Percentiles rank a stretch among this genome's conserved stretches.
These are phyloP conservation scores for Damaliscus lunatus DNA, from an alignment of 2,113 vertebrate species.

Conservation along the genomic window DNA sequence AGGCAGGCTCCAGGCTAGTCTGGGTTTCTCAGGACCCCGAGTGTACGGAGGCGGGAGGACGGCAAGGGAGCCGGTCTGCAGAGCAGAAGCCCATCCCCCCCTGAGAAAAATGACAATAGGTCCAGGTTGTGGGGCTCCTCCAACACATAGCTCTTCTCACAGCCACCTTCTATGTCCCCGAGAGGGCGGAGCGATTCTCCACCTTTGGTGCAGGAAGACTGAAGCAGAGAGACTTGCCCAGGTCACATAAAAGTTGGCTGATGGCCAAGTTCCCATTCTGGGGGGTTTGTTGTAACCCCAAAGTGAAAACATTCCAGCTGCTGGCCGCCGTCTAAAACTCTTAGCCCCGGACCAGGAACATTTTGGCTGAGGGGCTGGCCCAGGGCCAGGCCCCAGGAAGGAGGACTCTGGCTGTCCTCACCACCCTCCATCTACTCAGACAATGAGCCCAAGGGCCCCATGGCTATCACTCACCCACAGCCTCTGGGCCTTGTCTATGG, in stretches of 20 bases:
- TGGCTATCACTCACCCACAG: neutral
- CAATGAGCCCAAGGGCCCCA: neutral
- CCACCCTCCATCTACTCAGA: neutral
- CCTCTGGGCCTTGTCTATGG: neutral
- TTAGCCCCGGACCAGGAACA: neutral
- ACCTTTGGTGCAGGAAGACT: neutral
- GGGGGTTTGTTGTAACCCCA: neutral
- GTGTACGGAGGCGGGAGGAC: fast-evolving
- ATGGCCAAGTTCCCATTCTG: neutral
- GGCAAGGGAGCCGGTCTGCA: neutral
- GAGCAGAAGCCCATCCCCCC: neutral
- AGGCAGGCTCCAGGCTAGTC: conserved; percentile 66
- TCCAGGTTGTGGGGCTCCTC: neutral
- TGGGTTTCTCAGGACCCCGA: neutral
- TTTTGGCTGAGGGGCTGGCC: neutral
- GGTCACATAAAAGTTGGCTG: neutral
- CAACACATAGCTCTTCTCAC: neutral
- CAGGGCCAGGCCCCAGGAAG: neutral
- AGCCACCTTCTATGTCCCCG: neutral
- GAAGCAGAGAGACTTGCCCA: neutral
- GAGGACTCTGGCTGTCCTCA: neutral
- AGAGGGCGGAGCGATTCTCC: neutral
- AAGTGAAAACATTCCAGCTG: neutral
- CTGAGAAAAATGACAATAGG: neutral
- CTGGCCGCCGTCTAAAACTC: neutral